Conservation (phyloP, 2,888 invertebrate genomes). For the Drosophila macrothrix region DNA sequence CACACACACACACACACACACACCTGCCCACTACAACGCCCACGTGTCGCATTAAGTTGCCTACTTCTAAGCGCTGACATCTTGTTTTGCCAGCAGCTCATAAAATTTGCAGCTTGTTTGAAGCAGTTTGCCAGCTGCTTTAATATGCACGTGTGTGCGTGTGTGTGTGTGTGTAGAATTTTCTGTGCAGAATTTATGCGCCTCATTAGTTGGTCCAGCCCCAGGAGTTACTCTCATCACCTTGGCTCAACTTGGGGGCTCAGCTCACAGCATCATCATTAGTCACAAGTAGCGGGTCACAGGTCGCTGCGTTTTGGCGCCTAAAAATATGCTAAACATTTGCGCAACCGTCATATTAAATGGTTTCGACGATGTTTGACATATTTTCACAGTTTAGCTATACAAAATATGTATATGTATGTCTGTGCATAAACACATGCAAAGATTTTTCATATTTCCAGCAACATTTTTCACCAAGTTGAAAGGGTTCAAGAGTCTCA, state of each 20-base stretch:
- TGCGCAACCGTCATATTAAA: slow-evolving; percentile 68
- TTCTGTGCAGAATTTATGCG: slow-evolving; percentile 78
- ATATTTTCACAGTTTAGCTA: slow-evolving; percentile 74
- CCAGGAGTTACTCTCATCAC: slow-evolving; percentile 46
- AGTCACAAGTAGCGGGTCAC: slow-evolving; percentile 74
- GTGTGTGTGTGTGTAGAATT: slow-evolving; percentile 35
- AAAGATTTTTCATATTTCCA: slow-evolving; percentile 76
- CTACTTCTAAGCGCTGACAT: slow-evolving; percentile 66
- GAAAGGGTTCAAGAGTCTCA: slow-evolving; percentile 69
- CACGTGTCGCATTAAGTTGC: slow-evolving; percentile 51
- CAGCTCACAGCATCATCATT: slow-evolving; percentile 72
- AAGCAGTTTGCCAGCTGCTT: slow-evolving; percentile 60
- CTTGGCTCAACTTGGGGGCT: slow-evolving; percentile 27
- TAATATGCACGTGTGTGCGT: slow-evolving; percentile 44
- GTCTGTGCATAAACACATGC: slow-evolving; percentile 45
- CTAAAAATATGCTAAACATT: slow-evolving; percentile 77
- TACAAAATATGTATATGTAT: slow-evolving; percentile 11
- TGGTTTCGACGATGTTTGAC: slow-evolving; percentile 78
- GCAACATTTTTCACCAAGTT: slow-evolving; percentile 69
- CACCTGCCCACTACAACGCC: slow-evolving; percentile 7
- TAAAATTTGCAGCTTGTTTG: slow-evolving; percentile 76
- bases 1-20: background rate
- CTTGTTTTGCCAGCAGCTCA: slow-evolving; percentile 71
- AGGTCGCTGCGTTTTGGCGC: slow-evolving; percentile 47
- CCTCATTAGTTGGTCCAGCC: slow-evolving; percentile 79